Percentiles rank a stretch among this genome's conserved stretches.
Conservation (phyloP, 2,888 invertebrate species). For the Anorthoa munda region DNA sequence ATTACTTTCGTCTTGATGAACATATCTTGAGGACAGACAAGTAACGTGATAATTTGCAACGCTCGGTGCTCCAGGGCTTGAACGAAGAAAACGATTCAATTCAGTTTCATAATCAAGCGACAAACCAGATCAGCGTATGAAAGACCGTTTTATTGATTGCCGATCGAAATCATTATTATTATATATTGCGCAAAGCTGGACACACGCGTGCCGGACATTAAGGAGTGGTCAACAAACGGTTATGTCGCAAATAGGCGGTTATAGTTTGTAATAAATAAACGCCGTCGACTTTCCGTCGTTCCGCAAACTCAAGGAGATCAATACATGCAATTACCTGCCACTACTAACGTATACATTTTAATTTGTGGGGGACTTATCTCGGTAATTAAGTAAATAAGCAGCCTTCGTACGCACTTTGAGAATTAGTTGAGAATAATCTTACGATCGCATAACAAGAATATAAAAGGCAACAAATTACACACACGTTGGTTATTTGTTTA, state of each 20-base stretch:
- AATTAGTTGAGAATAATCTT: constrained; percentile 47
- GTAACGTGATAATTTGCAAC: constrained; percentile 71
- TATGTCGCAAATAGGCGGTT: constrained; percentile 75
- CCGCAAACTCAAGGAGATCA: constrained; percentile 88
- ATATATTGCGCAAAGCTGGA: constrained; percentile 74
- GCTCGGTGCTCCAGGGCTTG: constrained; percentile 76
- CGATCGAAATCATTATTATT: constrained; percentile 76
- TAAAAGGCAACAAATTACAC: constrained; percentile 29
- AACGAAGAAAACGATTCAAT: constrained; percentile 76
- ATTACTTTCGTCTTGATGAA: constrained; percentile 62
- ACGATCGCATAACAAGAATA: constrained; percentile 39
- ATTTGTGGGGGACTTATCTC: constrained; percentile 73
- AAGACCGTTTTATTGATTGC: constrained; percentile 75
- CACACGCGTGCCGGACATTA: constrained; percentile 78
- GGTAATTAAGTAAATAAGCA: constrained; percentile 79
- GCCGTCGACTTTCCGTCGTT: constrained; percentile 82
- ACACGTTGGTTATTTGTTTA: constrained; percentile 35
- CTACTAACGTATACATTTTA: constrained; percentile 70
- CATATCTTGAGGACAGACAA: constrained; percentile 58
- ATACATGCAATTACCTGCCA: constrained; percentile 80
- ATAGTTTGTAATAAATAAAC: constrained; percentile 78
- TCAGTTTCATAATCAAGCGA: constrained; percentile 81
- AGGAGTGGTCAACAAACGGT: constrained; percentile 80
- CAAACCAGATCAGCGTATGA: constrained; percentile 69
- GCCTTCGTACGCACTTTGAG: constrained; percentile 53